Percentiles rank a stretch among this genome's conserved stretches.
These are phyloP conservation scores for Perca flavescens DNA, from an alignment of 2,113 vertebrate species.

Conservation along the genomic window DNA sequence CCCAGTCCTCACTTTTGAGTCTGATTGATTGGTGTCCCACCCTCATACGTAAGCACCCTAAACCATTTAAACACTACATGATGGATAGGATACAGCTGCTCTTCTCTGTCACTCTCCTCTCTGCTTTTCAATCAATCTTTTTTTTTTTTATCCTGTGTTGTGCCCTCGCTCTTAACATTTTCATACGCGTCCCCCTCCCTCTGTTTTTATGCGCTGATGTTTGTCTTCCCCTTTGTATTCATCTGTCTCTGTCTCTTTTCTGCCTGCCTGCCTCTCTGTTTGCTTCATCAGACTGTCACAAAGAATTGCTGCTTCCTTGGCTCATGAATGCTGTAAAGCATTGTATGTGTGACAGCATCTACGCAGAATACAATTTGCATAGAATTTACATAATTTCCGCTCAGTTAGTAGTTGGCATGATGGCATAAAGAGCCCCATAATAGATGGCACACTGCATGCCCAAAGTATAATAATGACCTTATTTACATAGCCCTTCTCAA, in stretches of 20 bases:
- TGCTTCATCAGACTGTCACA: conserved; percentile 60
- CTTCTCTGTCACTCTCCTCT: conserved; percentile 51
- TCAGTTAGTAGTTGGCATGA: conserved; percentile 46
- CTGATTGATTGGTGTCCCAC: conserved; percentile 54
- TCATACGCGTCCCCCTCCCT: conserved; percentile 28
- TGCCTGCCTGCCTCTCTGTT: conserved; percentile 61
- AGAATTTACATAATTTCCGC: conserved; percentile 62
- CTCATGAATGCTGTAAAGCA: conserved; percentile 58
- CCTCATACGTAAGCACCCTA: conserved; percentile 47
- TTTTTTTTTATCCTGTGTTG: neutral
- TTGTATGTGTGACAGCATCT: conserved; percentile 46
- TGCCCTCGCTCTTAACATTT: conserved; percentile 42
- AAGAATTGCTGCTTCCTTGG: conserved; percentile 55
- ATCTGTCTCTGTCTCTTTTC: conserved; percentile 67
- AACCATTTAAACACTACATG: conserved; percentile 66
- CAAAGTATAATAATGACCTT: conserved; percentile 55
- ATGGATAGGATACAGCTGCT: conserved; percentile 60
- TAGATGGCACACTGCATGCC: conserved; percentile 16
- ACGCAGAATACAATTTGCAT: conserved; percentile 62
- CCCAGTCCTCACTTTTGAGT: conserved; percentile 27
- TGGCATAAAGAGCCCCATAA: conserved; percentile 46
- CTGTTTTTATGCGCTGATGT: conserved; percentile 35
- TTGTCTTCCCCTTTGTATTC: conserved; percentile 56
- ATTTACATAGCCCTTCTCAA: conserved; percentile 47
- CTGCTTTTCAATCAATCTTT: conserved; percentile 59